A percentile compares a stretch with the other conserved stretches of the same genome.
Evolutionary conservation across 2,797 vertebrate genomes (phyloP).

Genomic region (Sebastes iracundus): DNA sequence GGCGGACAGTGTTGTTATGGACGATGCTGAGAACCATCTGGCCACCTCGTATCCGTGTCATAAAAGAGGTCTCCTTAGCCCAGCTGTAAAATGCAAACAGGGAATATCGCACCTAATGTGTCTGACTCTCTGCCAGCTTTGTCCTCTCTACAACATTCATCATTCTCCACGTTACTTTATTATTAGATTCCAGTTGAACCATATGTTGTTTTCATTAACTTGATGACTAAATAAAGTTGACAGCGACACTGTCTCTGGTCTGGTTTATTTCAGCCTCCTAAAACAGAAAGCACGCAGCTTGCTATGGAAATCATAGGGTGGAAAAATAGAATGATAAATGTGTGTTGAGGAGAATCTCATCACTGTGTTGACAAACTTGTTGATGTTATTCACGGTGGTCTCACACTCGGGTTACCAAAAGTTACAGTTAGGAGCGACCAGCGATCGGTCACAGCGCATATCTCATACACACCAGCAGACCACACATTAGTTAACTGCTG

Average conservation of each 20-base stretch:
- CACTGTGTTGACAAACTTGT: constrained; percentile 60
- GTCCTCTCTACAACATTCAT: constrained; percentile 50
- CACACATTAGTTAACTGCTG: constrained; percentile 57
- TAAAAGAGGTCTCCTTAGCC: constrained; percentile 58
- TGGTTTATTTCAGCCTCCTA: constrained; percentile 28
- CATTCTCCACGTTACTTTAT: constrained; percentile 27
- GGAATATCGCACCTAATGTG: constrained; percentile 62
- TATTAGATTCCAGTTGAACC: constrained; percentile 21
- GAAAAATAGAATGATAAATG: constrained; percentile 39
- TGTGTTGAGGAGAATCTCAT: constrained; percentile 11
- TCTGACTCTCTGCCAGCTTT: constrained; percentile 51
- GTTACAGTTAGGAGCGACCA: constrained; percentile 25
- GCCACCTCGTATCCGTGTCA: constrained; percentile 59
- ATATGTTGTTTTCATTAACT: constrained; percentile 38
- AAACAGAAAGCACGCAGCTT: not conserved
- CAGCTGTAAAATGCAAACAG: constrained; percentile 69
- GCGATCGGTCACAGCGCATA: constrained; percentile 39
- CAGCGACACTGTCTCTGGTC: constrained; percentile 22
- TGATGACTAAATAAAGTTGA: constrained; percentile 40
- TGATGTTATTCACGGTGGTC: constrained; percentile 49
- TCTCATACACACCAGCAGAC: constrained; percentile 35
- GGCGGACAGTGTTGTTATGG: constrained; percentile 59
- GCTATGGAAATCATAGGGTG: constrained; percentile 11
- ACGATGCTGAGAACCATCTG: constrained; percentile 71
- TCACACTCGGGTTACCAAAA: constrained; percentile 46